A percentile compares a stretch with the other conserved stretches of the same genome.
Evolutionary conservation across 2,113 vertebrate genomes (phyloP).

Genomic region (Mastomys natalensis): DNA sequence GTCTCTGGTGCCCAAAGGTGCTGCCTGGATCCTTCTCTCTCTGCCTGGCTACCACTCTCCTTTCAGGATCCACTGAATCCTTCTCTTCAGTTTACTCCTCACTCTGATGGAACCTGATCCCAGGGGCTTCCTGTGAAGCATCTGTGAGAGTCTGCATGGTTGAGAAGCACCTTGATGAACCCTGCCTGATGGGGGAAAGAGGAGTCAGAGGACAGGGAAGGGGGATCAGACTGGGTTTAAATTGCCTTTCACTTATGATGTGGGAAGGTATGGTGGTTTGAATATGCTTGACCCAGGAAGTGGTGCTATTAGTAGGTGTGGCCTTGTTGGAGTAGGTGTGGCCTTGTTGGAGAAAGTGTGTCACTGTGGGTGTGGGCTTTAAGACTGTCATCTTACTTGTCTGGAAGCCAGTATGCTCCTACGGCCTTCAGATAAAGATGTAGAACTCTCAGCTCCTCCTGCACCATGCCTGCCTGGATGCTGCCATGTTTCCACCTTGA

Average conservation of each 20-base stretch:
- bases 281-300: too few relatives aligned
- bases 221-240: neutral
- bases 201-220: neutral
- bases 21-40: neutral
- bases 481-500: too few relatives aligned
- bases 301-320: too few relatives aligned
- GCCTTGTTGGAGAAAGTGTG: too few relatives aligned
- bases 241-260: neutral
- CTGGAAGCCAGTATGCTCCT: too few relatives aligned
- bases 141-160: neutral
- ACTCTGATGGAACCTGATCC: neutral
- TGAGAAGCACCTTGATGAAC: neutral
- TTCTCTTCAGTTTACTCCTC: neutral
- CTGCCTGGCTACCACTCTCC: neutral
- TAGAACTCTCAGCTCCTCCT: too few relatives aligned
- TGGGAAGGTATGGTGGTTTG: too few relatives aligned
- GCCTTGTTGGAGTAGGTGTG: too few relatives aligned
- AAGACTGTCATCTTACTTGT: too few relatives aligned
- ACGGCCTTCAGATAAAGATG: too few relatives aligned
- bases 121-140: neutral
- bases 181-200: neutral
- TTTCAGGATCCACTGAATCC: neutral
- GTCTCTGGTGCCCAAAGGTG: neutral
- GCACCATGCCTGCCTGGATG: too few relatives aligned
- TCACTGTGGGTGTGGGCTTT: too few relatives aligned